Percentiles rank a stretch among this genome's conserved stretches.
phyloP scores from a whole-genome alignment of 2,888 invertebrate species.

The Andrena flavipes region DNA sequence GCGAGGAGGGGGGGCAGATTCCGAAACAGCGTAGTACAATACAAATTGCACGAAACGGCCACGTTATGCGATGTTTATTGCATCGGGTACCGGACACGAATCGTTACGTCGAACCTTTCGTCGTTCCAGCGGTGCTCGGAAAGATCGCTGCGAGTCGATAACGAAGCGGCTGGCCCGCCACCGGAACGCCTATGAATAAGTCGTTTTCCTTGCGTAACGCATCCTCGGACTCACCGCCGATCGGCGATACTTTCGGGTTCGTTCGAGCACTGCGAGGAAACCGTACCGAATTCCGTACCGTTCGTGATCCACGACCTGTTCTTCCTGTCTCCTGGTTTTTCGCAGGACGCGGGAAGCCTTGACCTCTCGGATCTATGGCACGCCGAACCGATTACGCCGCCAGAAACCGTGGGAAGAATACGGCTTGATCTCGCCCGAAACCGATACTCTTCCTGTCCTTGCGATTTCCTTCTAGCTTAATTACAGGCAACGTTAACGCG shows the following conservation, averaged over 20 bases:
- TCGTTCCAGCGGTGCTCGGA: conserved; percentile 68
- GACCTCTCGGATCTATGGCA: conserved; percentile 73
- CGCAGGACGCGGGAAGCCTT: conserved; percentile 51
- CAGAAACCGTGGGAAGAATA: conserved; percentile 75
- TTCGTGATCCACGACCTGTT: conserved; percentile 36
- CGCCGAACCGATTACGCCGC: conserved; percentile 74
- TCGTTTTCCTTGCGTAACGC: conserved; percentile 70
- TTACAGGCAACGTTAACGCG: neutral
- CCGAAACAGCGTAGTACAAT: conserved; percentile 27
- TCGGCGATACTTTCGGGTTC: neutral
- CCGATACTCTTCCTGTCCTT: neutral
- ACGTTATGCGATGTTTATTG: conserved; percentile 60
- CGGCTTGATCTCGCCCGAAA: neutral
- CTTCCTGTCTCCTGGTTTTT: conserved; percentile 37
- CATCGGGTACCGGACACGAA: conserved; percentile 75
- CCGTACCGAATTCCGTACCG: neutral
- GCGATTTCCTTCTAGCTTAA: neutral
- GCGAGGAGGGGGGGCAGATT: conserved; percentile 27
- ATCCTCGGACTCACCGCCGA: conserved; percentile 58
- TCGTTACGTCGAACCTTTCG: conserved; percentile 78
- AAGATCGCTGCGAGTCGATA: conserved; percentile 72
- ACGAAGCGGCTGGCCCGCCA: conserved; percentile 61
- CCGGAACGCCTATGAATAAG: conserved; percentile 78
- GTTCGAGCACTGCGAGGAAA: neutral
- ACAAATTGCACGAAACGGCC: conserved; percentile 49